Evolutionary conservation across 1,140 invertebrate species (phyloP), one percentile per base, ranked within the genome.

Genomic region (Listronotus bonariensis): DNA sequence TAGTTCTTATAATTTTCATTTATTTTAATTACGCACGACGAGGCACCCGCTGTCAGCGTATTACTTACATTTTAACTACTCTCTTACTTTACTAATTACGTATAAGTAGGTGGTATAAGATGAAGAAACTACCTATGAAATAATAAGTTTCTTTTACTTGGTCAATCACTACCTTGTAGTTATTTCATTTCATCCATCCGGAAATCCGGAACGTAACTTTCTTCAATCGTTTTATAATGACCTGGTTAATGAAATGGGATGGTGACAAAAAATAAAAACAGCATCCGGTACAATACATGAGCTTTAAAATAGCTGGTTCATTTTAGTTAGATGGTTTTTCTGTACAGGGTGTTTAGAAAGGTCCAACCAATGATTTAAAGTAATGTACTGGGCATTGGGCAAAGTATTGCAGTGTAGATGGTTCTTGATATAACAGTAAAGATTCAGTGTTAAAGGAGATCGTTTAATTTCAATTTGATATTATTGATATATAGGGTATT

Each of bases 181-280:
- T 46, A 20, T 20, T 18, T 15, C 6, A 20, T 46, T 46, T 46
- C 15, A 6, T 46, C 8, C 18, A 51, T 51, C 48, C 48, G 48
- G 48, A 51, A 20, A 51, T 51, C 48, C 48, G 48, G 18, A 9
- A 51, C 17, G 6, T 20, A 17, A 15, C 48, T 20, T 46, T 18
- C 20, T 18, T 51, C 20, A 51, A 51, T 31, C 26, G 26, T 51
- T 51, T 51, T 32, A 51, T 51, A 26, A 51, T 26, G 26, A 51
- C 48, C 18, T 32, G 20, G 31, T 51, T 51, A 51, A 51, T n/a
- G 26, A 51, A 51, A 26, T 31, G 8, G 48, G 18, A 51, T 51
- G 26, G 34, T 36, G 34, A 36, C 34, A 36, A 36, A 36, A 36
- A 36, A 36, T 36, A 18, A 26, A 51, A 51, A 51, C 18, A 31